These are phyloP conservation scores for Sarcophaga variegata DNA, from an alignment of 2,888 invertebrate genomes.

Conservation along the genomic window DNA sequence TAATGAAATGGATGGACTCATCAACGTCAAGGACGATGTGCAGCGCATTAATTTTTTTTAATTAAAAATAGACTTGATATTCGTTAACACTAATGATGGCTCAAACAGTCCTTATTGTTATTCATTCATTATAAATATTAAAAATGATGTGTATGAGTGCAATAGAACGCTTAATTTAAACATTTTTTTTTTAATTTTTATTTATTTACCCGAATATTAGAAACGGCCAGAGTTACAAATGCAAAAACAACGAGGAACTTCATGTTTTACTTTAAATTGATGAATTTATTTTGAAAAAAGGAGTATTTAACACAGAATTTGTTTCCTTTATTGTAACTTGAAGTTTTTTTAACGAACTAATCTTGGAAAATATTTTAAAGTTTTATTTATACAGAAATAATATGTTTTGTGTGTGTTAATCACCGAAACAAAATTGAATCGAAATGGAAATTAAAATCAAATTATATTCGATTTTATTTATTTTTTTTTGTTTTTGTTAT, in stretches of 20 bases:
- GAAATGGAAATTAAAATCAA: conserved; percentile 17
- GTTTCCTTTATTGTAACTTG: conserved; percentile 9
- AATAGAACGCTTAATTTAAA: neutral
- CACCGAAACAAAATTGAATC: neutral
- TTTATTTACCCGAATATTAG: conserved; percentile 56
- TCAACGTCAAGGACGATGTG: too few species aligned
- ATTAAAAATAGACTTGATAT: too few species aligned
- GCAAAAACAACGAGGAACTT: conserved; percentile 54
- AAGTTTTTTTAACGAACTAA: conserved; percentile 36
- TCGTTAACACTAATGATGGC: too few species aligned
- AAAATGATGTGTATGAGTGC: too few species aligned
- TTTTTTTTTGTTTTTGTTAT: neutral
- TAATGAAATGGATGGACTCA: too few species aligned
- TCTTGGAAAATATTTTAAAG: conserved; percentile 1
- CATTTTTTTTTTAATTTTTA: conserved; percentile 20
- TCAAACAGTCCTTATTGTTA: too few species aligned
- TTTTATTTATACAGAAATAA: conserved; percentile 42
- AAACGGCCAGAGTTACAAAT: conserved; percentile 46
- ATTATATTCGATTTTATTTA: neutral
- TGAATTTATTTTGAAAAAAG: conserved; percentile 2
- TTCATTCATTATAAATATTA: too few species aligned
- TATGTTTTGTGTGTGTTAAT: too few species aligned
- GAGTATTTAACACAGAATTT: too few species aligned
- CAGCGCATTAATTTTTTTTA: too few species aligned
- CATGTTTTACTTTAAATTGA: conserved; percentile 47